Conservation (phyloP, 2,113 vertebrate species). For the Ascaphus truei region DNA sequence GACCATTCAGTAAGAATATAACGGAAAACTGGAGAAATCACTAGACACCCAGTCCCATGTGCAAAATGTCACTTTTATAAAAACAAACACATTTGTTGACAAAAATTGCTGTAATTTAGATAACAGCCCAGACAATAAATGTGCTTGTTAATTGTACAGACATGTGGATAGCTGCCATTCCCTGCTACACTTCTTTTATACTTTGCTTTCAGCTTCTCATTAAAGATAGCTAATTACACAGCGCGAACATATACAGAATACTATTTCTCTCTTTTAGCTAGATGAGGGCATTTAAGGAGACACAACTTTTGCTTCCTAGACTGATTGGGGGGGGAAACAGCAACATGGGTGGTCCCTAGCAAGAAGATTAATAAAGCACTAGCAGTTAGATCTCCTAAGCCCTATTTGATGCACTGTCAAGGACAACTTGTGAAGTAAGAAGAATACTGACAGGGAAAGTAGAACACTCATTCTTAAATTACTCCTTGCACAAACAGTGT, state of each 20-base stretch:
- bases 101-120: constrained; percentile 60
- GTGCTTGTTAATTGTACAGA: constrained; percentile 52
- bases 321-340: background rate
- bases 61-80: constrained; percentile 45
- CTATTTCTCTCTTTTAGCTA: background rate
- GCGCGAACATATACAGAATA: constrained; percentile 14
- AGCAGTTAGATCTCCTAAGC: background rate
- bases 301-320: constrained; percentile 11
- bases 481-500: background rate
- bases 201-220: background rate
- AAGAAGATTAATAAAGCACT: constrained; percentile 27
- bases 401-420: constrained; percentile 21
- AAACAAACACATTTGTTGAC: constrained; percentile 50
- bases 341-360: constrained; percentile 43
- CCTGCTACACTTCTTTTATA: constrained; percentile 43
- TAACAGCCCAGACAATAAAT: constrained; percentile 48
- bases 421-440: constrained; percentile 23
- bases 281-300: constrained; percentile 31
- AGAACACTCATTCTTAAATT: background rate
- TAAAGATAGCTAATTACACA: constrained; percentile 33
- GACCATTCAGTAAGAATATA: background rate
- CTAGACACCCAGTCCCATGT: constrained; percentile 54
- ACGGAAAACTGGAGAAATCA: too few relatives aligned
- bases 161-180: constrained; percentile 47
- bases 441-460: background rate